A percentile compares a stretch with the other conserved stretches of the same genome.
Evolutionary conservation across 2,888 invertebrate species (phyloP).

Genomic region (Patella pellucida): DNA sequence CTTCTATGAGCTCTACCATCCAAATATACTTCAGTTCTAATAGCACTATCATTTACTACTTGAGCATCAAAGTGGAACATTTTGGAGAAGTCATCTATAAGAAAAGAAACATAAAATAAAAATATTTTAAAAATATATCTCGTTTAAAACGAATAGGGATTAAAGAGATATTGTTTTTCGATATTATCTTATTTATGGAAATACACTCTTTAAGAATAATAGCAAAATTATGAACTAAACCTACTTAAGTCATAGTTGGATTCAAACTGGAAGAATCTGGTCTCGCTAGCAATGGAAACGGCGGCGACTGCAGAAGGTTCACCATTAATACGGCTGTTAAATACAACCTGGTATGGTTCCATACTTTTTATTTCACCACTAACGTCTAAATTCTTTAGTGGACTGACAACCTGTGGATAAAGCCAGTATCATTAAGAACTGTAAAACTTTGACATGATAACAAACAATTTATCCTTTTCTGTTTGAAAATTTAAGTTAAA

Average conservation of each 20-base stretch:
- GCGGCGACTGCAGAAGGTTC: slow-evolving; percentile 9
- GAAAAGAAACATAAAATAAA: slow-evolving; percentile 24
- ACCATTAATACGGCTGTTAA: slow-evolving; percentile 3
- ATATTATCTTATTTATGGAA: no score
- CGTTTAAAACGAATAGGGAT: neutral
- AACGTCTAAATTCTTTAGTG: slow-evolving; percentile 47
- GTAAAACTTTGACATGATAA: neutral
- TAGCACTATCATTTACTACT: slow-evolving; percentile 48
- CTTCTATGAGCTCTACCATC: slow-evolving; percentile 36
- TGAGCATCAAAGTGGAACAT: slow-evolving; percentile 48
- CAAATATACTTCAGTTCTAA: slow-evolving; percentile 47
- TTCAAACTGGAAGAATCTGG: slow-evolving; percentile 28
- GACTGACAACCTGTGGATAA: slow-evolving; percentile 42
- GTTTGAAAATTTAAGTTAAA: no score
- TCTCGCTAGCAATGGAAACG: neutral
- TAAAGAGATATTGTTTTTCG: no score
- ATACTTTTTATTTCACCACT: slow-evolving; percentile 35
- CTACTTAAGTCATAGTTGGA: slow-evolving; percentile 46
- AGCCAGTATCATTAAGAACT: neutral
- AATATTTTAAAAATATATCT: neutral
- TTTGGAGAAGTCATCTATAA: slow-evolving; percentile 46
- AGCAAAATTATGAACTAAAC: neutral
- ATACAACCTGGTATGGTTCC: slow-evolving; percentile 32
- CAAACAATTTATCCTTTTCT: neutral
- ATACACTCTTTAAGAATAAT: no score